These are phyloP conservation scores for Chelon labrosus DNA, from an alignment of 2,797 vertebrate genomes.

Conservation along the genomic window DNA sequence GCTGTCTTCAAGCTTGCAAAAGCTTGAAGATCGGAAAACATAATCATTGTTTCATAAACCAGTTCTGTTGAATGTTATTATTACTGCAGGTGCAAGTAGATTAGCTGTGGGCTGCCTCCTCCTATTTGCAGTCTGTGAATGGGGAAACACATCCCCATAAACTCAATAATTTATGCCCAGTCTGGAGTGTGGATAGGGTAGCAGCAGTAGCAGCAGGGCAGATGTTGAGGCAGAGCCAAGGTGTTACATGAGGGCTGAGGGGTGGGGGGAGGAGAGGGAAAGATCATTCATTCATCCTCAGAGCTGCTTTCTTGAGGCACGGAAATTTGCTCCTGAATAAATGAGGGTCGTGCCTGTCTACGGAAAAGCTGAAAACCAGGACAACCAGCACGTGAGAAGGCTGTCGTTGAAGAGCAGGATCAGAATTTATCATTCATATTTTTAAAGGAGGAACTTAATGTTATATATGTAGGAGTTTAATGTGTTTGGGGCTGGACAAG, in stretches of 20 bases:
- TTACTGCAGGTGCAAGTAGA: constrained; percentile 24
- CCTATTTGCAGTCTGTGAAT: constrained; percentile 17
- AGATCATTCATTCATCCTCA: constrained; percentile 50
- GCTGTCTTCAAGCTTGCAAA: not conserved
- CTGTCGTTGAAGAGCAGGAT: constrained; percentile 25
- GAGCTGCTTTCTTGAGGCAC: constrained; percentile 43
- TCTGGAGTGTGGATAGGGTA: constrained; percentile 4
- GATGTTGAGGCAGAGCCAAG: constrained; percentile 9
- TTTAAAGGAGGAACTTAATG: constrained; percentile 35
- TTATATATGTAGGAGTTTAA: constrained; percentile 25
- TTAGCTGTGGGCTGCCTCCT: constrained; percentile 21
- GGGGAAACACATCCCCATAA: constrained; percentile 13
- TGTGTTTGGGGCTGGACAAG: constrained; percentile 40
- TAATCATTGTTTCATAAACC: not conserved
- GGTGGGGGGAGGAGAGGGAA: constrained; percentile 31
- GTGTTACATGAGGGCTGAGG: constrained; percentile 14
- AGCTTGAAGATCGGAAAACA: constrained; percentile 3
- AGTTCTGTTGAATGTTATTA: not conserved
- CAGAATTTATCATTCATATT: constrained; percentile 37
- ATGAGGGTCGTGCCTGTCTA: constrained; percentile 18
- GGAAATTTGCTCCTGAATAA: constrained; percentile 67
- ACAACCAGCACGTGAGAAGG: constrained; percentile 12
- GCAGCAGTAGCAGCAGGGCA: constrained; percentile 7
- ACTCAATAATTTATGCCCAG: constrained; percentile 40
- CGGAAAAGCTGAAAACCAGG: constrained; percentile 25